Conservation (phyloP, 2,888 invertebrate genomes). For the Lasioglossum zephyrum region DNA sequence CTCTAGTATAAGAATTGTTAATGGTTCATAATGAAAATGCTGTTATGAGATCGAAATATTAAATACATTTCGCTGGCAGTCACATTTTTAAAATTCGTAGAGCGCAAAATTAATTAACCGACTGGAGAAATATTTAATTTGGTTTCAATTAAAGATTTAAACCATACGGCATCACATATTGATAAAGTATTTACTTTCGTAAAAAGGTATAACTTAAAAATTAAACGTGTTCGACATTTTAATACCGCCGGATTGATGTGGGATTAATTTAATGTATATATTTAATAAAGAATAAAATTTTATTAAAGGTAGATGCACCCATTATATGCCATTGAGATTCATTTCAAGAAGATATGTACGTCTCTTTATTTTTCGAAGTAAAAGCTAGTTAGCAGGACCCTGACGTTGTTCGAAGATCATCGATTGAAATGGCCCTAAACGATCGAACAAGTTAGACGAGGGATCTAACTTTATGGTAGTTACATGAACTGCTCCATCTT, state of each 20-base stretch:
- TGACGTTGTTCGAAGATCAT: neutral
- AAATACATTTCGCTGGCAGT: neutral
- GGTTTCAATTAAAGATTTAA: neutral
- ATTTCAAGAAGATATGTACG: neutral
- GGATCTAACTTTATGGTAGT: conserved; percentile 23
- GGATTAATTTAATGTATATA: no score
- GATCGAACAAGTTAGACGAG: conserved; percentile 1
- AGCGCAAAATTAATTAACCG: neutral
- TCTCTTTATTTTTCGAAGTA: neutral
- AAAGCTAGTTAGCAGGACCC: no score
- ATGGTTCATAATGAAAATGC: neutral
- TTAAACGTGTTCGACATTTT: no score
- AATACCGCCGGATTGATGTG: no score
- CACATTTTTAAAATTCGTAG: neutral
- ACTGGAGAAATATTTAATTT: neutral
- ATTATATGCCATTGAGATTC: neutral
- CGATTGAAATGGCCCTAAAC: neutral
- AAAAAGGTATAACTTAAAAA: neutral
- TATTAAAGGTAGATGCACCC: no score
- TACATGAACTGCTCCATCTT: conserved; percentile 33
- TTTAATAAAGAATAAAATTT: no score
- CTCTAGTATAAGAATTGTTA: neutral
- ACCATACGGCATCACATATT: neutral
- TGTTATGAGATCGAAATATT: neutral
- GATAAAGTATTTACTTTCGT: neutral